Percentiles rank a stretch among this genome's conserved stretches.
Evolutionary conservation across 2,797 vertebrate species (phyloP).

Genomic region (Xenops minutus): DNA sequence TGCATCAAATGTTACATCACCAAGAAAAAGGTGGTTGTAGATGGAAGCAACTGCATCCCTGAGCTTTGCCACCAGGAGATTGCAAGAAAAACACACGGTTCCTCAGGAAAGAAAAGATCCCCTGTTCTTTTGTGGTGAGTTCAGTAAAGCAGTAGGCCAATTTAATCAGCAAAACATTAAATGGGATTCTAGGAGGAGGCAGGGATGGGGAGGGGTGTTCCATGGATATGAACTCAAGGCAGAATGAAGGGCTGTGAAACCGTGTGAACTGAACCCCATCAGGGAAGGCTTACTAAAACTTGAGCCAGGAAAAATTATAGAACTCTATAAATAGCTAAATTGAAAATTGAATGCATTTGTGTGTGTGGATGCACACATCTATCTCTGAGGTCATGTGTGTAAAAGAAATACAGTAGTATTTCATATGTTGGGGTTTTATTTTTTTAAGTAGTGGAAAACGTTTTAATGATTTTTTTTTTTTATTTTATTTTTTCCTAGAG

Average conservation of each 20-base stretch:
- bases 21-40: neutral
- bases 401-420: conserved; percentile 49
- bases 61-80: neutral
- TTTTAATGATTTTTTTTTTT: conserved; percentile 21
- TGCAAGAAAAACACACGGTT: neutral
- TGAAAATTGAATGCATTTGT: conserved; percentile 45
- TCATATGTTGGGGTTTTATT: neutral
- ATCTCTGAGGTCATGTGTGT: conserved; percentile 22
- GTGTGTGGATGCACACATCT: conserved; percentile 13
- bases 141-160: neutral
- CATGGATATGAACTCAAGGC: neutral
- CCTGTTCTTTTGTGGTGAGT: neutral
- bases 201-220: neutral
- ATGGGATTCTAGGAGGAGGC: neutral
- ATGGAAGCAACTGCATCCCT: neutral
- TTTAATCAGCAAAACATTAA: neutral
- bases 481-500: conserved; percentile 16
- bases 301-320: conserved; percentile 53
- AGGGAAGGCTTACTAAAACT: conserved; percentile 12
- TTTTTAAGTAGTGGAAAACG: conserved; percentile 43
- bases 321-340: conserved; percentile 58
- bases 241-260: neutral
- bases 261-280: conserved; percentile 27
- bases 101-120: neutral
- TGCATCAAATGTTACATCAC: neutral